Evolutionary conservation across 2,113 vertebrate species (phyloP).

Genomic region (Tympanuchus pallidicinctus): DNA sequence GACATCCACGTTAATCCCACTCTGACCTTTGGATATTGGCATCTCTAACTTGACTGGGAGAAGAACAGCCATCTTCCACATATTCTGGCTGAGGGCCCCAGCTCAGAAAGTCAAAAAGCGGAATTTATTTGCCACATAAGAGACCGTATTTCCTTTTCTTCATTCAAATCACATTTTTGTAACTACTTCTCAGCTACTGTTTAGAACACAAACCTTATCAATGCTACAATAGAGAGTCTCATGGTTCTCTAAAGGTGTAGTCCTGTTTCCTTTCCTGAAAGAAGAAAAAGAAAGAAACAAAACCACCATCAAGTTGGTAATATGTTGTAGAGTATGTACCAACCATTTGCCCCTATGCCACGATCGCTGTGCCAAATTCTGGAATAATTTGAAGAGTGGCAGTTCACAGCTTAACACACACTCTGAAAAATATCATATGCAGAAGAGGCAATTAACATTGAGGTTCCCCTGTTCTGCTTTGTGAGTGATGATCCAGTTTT

Average conservation of each 20-base stretch:
- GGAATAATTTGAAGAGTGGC: not conserved
- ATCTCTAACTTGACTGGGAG: not conserved
- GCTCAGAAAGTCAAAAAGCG: not conserved
- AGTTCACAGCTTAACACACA: not conserved
- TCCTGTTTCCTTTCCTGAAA: not conserved
- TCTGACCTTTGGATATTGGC: not conserved
- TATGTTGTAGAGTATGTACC: not conserved
- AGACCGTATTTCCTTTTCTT: not conserved
- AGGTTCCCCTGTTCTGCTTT: not conserved
- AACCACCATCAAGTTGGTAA: fast-evolving
- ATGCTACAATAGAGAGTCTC: not conserved
- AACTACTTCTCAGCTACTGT: not conserved
- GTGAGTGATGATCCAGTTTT: not conserved
- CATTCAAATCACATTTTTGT: not conserved
- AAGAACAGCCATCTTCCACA: not conserved
- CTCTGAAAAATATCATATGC: not conserved
- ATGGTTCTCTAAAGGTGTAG: not conserved
- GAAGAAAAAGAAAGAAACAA: not conserved
- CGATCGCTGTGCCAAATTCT: not conserved
- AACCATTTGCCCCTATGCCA: not conserved
- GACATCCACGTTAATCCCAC: not conserved
- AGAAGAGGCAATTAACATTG: not conserved
- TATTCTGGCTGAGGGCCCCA: not conserved
- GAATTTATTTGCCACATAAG: not conserved
- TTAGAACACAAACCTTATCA: not conserved